These are phyloP conservation scores for Halesus radiatus DNA, from an alignment of 1,140 invertebrate genomes.

Conservation along the genomic window DNA sequence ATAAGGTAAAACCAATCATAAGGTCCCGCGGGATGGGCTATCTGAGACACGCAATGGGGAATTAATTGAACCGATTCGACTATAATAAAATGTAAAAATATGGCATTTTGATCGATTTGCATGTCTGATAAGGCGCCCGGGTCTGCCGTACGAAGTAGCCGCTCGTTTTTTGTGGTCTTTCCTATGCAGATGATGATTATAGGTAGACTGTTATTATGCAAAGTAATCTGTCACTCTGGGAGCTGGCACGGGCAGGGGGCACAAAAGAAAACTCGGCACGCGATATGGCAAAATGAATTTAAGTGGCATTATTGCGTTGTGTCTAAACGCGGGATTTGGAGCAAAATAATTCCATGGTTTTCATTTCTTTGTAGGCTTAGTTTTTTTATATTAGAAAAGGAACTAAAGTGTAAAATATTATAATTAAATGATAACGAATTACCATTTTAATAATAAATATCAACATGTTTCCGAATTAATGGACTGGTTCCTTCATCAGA, in stretches of 20 bases:
- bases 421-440: too few species aligned
- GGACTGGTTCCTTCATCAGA: too few species aligned
- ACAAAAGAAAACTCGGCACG: neutral
- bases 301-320: neutral
- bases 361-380: too few species aligned
- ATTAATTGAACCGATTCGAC: slow-evolving; percentile 2
- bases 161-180: neutral
- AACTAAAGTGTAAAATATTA: too few species aligned
- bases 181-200: neutral
- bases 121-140: slow-evolving; percentile 7
- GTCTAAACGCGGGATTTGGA: too few species aligned
- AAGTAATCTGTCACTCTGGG: slow-evolving; percentile 22
- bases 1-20: neutral
- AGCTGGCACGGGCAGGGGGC: neutral
- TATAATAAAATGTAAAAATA: neutral
- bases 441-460: too few species aligned
- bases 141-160: neutral
- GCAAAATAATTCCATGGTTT: too few species aligned
- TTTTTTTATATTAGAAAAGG: too few species aligned
- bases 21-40: neutral
- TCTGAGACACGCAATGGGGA: neutral
- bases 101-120: slow-evolving; percentile 17
- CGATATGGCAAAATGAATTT: neutral
- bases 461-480: too few species aligned
- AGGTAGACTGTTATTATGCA: slow-evolving; percentile 9